Evolutionary conservation across 2,888 invertebrate species (phyloP).

Genomic region (Brachynemurus nebulosus): DNA sequence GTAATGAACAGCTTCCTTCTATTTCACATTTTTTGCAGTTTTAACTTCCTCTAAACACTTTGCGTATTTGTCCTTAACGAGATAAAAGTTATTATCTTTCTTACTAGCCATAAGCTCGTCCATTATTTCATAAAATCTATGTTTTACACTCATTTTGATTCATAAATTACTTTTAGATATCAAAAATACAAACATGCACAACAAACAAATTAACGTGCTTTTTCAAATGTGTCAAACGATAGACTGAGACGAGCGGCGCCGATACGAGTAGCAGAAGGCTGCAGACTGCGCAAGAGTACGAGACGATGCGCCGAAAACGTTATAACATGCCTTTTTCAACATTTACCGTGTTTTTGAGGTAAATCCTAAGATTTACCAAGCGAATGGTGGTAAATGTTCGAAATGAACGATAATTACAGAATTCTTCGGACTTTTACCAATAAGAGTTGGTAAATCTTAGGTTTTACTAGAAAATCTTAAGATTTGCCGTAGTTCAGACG

Average conservation of each 20-base stretch:
- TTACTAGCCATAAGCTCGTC: not conserved
- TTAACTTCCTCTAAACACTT: conserved; percentile 3
- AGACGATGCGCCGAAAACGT: not conserved
- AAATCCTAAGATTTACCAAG: too few species aligned
- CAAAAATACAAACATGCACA: not conserved
- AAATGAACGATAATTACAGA: too few species aligned
- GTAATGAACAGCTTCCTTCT: conserved; percentile 4
- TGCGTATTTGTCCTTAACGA: conserved; percentile 3
- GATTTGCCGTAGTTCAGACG: too few species aligned
- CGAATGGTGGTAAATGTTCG: too few species aligned
- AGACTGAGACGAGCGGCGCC: not conserved
- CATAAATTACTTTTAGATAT: not conserved
- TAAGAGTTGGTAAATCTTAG: too few species aligned
- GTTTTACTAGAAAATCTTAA: too few species aligned
- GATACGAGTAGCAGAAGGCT: not conserved
- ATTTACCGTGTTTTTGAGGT: too few species aligned
- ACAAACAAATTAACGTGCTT: not conserved
- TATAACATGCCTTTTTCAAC: too few species aligned
- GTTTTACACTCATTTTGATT: conserved; percentile 2
- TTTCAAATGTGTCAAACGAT: conserved; percentile 2
- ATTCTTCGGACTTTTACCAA: too few species aligned
- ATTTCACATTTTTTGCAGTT: conserved; percentile 3
- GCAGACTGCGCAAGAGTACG: not conserved
- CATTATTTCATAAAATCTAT: conserved; percentile 6
- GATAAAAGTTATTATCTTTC: conserved; percentile 5